Percentiles rank a stretch among this genome's conserved stretches.
Conservation (phyloP, 1,140 invertebrate species). For the Drosophila subobscura region DNA sequence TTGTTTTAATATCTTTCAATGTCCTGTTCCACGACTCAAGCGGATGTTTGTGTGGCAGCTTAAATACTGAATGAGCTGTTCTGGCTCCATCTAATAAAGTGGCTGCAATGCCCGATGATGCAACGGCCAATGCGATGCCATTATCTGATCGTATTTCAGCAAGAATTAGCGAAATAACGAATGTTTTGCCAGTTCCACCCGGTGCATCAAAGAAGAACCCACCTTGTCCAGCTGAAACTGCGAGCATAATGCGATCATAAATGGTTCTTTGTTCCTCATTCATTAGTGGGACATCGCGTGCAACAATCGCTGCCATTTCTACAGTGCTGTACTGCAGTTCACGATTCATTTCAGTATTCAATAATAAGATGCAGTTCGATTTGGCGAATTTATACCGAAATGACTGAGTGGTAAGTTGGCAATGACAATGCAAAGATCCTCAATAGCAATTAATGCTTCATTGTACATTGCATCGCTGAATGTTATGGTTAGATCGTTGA, state of each 20-base stretch:
- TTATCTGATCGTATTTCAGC: too few relatives aligned
- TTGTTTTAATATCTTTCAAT: too few relatives aligned
- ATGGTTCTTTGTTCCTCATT: slow-evolving; percentile 39
- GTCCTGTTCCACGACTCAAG: too few relatives aligned
- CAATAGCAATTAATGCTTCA: slow-evolving; percentile 72
- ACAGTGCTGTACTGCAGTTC: slow-evolving; percentile 47
- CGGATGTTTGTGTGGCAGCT: too few relatives aligned
- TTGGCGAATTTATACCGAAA: slow-evolving; percentile 69
- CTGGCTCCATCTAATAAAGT: too few relatives aligned
- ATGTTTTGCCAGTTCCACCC: too few relatives aligned
- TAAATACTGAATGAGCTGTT: too few relatives aligned
- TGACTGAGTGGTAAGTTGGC: slow-evolving; percentile 47
- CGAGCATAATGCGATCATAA: slow-evolving; percentile 24
- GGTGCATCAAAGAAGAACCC: too few relatives aligned
- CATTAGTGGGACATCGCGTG: slow-evolving; percentile 24
- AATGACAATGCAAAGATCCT: slow-evolving; percentile 68
- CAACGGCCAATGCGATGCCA: too few relatives aligned
- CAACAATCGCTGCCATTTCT: slow-evolving; percentile 2
- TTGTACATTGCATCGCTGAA: slow-evolving; percentile 50
- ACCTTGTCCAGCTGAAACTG: slow-evolving; percentile 16
- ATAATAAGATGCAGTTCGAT: slow-evolving; percentile 64
- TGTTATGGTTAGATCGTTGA: too few relatives aligned
- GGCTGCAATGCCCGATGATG: too few relatives aligned
- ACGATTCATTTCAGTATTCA: slow-evolving; percentile 56
- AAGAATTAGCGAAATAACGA: too few relatives aligned